phyloP scores from a whole-genome alignment of 2,113 vertebrate genomes.

The Antennarius striatus region DNA sequence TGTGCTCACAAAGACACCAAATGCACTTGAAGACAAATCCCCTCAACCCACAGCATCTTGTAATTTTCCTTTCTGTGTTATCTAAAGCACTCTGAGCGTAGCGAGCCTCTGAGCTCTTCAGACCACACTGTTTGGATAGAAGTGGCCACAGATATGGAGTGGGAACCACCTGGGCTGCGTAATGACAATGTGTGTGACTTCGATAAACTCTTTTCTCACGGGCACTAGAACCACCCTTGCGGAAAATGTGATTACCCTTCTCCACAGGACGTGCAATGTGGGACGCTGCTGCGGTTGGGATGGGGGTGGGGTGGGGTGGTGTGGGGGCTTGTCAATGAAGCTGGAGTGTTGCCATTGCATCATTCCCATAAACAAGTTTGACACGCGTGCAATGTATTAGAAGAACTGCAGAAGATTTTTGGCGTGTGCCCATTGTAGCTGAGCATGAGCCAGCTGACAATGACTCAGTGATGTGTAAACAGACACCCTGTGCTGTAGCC shows the following conservation, averaged over 20 bases:
- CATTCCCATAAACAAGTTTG: constrained; percentile 20
- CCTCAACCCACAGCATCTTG: constrained; percentile 16
- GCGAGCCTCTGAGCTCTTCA: constrained; percentile 55
- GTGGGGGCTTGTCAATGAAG: constrained; percentile 30
- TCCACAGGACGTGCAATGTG: constrained; percentile 50
- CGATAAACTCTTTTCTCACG: constrained; percentile 73
- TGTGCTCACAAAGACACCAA: not conserved
- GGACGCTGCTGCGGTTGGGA: constrained; percentile 12
- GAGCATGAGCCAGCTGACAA: constrained; percentile 27
- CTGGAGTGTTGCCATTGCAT: constrained; percentile 24
- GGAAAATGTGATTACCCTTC: constrained; percentile 76
- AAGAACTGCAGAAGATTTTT: not conserved
- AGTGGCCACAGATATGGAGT: constrained; percentile 61
- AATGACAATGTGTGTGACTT: constrained; percentile 75
- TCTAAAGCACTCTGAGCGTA: constrained; percentile 29
- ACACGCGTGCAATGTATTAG: constrained; percentile 22
- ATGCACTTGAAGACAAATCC: constrained; percentile 19
- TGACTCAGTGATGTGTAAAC: constrained; percentile 38
- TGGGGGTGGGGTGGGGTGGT: not conserved
- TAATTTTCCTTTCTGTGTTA: constrained; percentile 40
- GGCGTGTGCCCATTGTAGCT: constrained; percentile 19
- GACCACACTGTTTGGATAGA: constrained; percentile 52
- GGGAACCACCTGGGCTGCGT: constrained; percentile 53
- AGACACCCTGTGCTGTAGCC: constrained; percentile 27
- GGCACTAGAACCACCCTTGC: constrained; percentile 61